These are phyloP conservation scores for Drepanosiphum platanoidis DNA, from an alignment of 2,888 invertebrate species.

Conservation along the genomic window DNA sequence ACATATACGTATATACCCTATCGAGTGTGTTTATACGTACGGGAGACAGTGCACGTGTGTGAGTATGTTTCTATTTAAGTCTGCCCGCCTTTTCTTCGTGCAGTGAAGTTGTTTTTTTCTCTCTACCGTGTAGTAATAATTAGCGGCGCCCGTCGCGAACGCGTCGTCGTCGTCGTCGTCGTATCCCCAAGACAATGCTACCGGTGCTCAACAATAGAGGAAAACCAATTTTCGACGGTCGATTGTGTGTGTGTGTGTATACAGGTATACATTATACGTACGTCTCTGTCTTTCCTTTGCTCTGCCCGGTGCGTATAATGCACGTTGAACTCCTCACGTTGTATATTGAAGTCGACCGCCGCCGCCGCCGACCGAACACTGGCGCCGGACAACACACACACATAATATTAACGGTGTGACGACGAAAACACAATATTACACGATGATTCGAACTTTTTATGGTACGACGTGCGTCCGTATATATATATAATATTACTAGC, in stretches of 20 bases:
- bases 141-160: constrained; percentile 62
- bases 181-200: constrained; percentile 58
- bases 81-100: constrained; percentile 20
- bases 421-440: constrained; percentile 35
- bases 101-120: background rate
- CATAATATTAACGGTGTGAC: constrained; percentile 13
- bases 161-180: constrained; percentile 23
- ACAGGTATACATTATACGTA: background rate
- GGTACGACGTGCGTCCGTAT: background rate
- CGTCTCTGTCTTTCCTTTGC: background rate
- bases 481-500: too few species aligned
- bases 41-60: background rate
- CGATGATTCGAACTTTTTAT: constrained; percentile 50
- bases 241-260: constrained; percentile 24
- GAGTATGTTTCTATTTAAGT: constrained; percentile 45
- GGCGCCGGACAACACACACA: constrained; percentile 42
- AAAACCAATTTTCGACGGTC: constrained; percentile 59
- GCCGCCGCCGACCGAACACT: constrained; percentile 37
- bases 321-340: background rate
- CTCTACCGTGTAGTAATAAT: constrained; percentile 44
- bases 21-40: background rate
- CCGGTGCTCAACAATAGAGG: constrained; percentile 49
- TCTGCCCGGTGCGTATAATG: background rate
- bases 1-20: background rate
- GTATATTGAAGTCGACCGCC: constrained; percentile 44